Base-by-base conservation (phyloP, 2,113 vertebrate genomes). In the Pseudorectes ferrugineus region DNA sequence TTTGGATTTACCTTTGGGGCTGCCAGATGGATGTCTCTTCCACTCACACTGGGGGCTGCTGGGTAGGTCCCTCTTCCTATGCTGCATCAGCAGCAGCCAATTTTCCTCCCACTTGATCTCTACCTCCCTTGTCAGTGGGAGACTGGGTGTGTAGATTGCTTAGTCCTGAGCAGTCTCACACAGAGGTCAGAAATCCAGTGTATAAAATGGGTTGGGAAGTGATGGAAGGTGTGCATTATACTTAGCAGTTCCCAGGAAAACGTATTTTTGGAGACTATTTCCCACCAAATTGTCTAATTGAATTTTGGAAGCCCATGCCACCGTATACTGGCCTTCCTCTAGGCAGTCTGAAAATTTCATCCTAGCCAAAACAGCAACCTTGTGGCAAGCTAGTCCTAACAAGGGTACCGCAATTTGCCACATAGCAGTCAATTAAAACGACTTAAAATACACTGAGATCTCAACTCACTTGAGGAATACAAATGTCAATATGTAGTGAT, bases 121-220 rank as follows among this genome's bases (percentile, higher is more conserved):
- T 12, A 31, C 7, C 23, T 42, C 11, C 17, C 18, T 46, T 31
- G 18, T 11, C 52, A 68, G 52, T 6, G 36, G 29, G 26, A 67
- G 40, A 23, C 13, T 55, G 22, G 6, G 2, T 4, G 2, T 1
- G 0, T 17, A 18, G 26, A 24, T 62, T 61, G 10, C 33, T 86
- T 40, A 66, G 10, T 52, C 18, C 51, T 62, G 16, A 3, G 1
- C 43, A 58, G 11, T 40, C 12, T 40, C 61, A 43, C 19, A 24
- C 35, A 78, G 43, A 63, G 33, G 10, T 73, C 42, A 83, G 63
- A 76, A 88, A 88, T 45, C 24, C 20, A 49, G 45, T 1, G 7
- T 25, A 12, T 46, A 19, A 57, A 83, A 93, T 19, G 12, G 36
- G 26, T 20, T 82, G 25, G 42, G 33, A 48, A 26, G 5, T 33